Conservation (phyloP, 2,113 vertebrate genomes). For the Oplegnathus fasciatus region DNA sequence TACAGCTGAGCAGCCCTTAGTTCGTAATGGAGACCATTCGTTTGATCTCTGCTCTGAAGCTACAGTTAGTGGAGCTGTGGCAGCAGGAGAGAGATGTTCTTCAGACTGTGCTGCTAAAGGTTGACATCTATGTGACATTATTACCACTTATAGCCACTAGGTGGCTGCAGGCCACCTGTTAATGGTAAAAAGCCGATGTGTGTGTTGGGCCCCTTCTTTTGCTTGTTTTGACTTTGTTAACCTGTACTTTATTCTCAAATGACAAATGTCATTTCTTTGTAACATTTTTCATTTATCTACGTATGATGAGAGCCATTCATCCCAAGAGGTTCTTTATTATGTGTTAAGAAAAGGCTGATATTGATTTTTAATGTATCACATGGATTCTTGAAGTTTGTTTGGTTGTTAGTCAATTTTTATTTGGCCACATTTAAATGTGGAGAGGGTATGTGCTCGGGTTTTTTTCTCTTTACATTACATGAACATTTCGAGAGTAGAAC, state of each 20-base stretch:
- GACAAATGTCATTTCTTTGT: background rate
- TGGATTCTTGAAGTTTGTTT: constrained; percentile 9
- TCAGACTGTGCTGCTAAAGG: background rate
- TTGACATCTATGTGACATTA: constrained; percentile 33
- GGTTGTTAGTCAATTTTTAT: constrained; percentile 6
- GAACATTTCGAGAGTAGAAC: background rate
- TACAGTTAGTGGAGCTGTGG: constrained; percentile 3
- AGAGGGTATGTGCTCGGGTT: background rate
- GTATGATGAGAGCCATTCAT: constrained; percentile 6
- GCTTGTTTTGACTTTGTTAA: constrained; percentile 2
- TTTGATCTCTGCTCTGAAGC: constrained; percentile 12
- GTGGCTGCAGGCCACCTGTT: constrained; percentile 72
- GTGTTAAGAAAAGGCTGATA: background rate
- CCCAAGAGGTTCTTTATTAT: background rate
- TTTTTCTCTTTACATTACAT: constrained; percentile 36
- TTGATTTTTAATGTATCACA: constrained; percentile 2
- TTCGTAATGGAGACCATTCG: constrained; percentile 5
- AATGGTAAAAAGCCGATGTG: background rate
- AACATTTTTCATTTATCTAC: background rate
- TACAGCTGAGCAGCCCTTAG: constrained; percentile 31
- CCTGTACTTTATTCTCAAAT: constrained; percentile 18
- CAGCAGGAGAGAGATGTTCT: constrained; percentile 30
- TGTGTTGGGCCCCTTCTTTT: constrained; percentile 4
- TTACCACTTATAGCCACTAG: constrained; percentile 75
- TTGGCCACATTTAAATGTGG: constrained; percentile 24